Conservation (phyloP, 2,113 vertebrate species). For the Otocyon megalotis region DNA sequence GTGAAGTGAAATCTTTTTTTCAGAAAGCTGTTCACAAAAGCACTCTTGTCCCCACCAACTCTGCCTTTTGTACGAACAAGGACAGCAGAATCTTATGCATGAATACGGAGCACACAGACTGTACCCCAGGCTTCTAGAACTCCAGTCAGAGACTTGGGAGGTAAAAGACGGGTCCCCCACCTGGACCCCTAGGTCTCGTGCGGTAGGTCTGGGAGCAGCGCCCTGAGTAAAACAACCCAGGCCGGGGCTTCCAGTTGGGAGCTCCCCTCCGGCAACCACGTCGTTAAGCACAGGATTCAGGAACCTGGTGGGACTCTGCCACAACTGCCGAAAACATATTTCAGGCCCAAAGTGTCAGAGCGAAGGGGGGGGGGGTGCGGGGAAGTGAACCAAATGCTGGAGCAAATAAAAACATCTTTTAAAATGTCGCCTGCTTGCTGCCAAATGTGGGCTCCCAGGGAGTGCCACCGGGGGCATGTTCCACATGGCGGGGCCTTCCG, state of each 20-base stretch:
- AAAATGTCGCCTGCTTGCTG: constrained; percentile 60
- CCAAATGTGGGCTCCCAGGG: constrained; percentile 68
- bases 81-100: background rate
- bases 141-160: background rate
- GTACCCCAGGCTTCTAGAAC: background rate
- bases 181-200: too few species aligned
- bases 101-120: background rate
- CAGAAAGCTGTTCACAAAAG: constrained; percentile 68
- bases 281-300: background rate
- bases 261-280: background rate
- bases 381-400: constrained; percentile 1
- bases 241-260: background rate
- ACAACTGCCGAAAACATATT: constrained; percentile 50
- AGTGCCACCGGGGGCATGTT: constrained; percentile 45
- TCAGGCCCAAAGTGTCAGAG: constrained; percentile 47
- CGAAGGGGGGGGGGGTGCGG: background rate
- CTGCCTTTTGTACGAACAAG: constrained; percentile 20
- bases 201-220: background rate
- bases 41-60: constrained; percentile 56
- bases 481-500: constrained; percentile 63
- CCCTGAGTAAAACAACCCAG: background rate
- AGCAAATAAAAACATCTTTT: constrained; percentile 78
- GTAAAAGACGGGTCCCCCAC: background rate
- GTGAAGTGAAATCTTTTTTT: constrained; percentile 74
- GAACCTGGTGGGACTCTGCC: constrained; percentile 42